Evolutionary conservation across 1,140 invertebrate species (phyloP), one percentile per base, ranked within the genome.

Genomic region (Goniozus legneri): DNA sequence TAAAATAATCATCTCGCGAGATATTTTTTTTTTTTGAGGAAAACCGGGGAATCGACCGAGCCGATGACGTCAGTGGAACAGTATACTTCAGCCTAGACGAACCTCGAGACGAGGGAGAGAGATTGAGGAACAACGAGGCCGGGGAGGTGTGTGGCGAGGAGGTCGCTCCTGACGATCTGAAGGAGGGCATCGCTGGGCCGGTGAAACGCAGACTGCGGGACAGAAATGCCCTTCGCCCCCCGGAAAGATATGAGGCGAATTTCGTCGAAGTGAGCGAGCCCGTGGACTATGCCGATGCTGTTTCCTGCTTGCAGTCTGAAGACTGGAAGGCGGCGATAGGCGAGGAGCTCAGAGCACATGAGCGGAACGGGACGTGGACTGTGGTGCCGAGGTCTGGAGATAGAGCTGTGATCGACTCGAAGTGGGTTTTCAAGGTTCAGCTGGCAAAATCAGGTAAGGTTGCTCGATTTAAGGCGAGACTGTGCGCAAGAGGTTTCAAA

Each of bases 161-260:
- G n/a, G n/a, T n/a, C n/a, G n/a, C n/a, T n/a, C n/a, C n/a, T n/a
- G n/a, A n/a, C n/a, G n/a, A n/a, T n/a, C n/a, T 8, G 8, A 10
- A n/a, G 32, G 13, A 3, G 3, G 32, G 32, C n/a, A n/a, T n/a
- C 8, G 13, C 6, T 13, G 3, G 4, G 32, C 3, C 3, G 32
- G 13, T 33, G 4, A 33, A 6, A 10, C 65, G 77, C 63, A 57
- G n/a, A 10, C 37, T 34, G n/a, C 16, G 37, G 10, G 22, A 31
- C 13, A 14, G 30, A 2, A 31, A 16, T 13, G 13, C 2, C 8
- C 38, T 48, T 7, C 21, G 20, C 10, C 24, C 7, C 8, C 37
- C 30, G 30, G 32, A 10, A 21, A 27, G 38, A 13, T 41, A 31
- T 41, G 38, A 48, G 1, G 15, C 8, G 4, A 20, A 41, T 33